Percentiles rank a stretch among this genome's conserved stretches.
Evolutionary conservation across 2,888 invertebrate genomes (phyloP).

Genomic region (Baccha elongata): DNA sequence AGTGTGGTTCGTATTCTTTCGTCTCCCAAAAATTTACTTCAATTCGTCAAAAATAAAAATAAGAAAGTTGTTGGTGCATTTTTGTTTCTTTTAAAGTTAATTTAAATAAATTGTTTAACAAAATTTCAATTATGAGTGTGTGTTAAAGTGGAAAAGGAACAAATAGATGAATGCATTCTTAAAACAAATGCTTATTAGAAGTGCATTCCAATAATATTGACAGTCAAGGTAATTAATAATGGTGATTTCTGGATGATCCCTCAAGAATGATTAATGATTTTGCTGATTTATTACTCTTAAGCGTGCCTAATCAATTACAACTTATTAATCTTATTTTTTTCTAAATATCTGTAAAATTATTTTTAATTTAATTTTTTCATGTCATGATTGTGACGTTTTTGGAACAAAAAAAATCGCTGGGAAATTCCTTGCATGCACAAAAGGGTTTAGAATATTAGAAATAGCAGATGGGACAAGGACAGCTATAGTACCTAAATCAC

Average conservation of each 20-base stretch:
- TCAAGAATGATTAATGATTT: neutral
- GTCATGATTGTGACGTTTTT: conserved; percentile 66
- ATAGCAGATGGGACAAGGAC: too few species aligned
- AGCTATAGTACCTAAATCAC: too few species aligned
- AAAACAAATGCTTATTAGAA: conserved; percentile 11
- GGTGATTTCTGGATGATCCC: too few species aligned
- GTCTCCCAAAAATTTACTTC: conserved; percentile 50
- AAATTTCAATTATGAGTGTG: conserved; percentile 1
- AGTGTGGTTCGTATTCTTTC: conserved; percentile 45
- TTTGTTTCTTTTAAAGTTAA: conserved; percentile 18
- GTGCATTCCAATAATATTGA: conserved; percentile 23
- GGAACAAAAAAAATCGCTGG: conserved; percentile 8
- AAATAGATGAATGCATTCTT: conserved; percentile 19
- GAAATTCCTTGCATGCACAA: conserved; percentile 22
- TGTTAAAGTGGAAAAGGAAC: neutral
- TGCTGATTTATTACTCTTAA: neutral
- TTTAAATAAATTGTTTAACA: conserved; percentile 2
- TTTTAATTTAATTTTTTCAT: conserved; percentile 43
- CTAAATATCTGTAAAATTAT: too few species aligned
- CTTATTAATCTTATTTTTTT: too few species aligned
- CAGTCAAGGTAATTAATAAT: too few species aligned
- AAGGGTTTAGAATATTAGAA: too few species aligned
- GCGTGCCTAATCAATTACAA: too few species aligned
- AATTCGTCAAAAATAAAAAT: conserved; percentile 49
- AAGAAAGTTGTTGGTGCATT: conserved; percentile 60